A percentile compares a stretch with the other conserved stretches of the same genome.
Evolutionary conservation across 2,797 vertebrate genomes (phyloP).

Genomic region (Parotocinclus haroldoi): DNA sequence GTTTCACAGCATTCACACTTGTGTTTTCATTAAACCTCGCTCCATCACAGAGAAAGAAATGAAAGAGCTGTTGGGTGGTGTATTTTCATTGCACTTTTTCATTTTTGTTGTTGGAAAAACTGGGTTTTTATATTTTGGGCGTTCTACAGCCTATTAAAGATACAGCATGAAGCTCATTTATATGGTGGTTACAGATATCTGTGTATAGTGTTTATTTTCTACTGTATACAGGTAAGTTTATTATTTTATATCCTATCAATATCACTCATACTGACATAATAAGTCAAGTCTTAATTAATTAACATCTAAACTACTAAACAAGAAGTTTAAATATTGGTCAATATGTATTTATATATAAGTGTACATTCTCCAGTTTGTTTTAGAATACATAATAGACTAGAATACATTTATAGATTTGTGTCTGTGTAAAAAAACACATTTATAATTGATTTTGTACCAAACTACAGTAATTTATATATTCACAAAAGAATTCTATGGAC

Average conservation of each 20-base stretch:
- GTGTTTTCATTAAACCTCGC: constrained; percentile 48
- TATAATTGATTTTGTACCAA: neutral
- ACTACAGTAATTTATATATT: constrained; percentile 17
- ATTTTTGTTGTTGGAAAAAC: constrained; percentile 69
- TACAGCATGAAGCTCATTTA: constrained; percentile 51
- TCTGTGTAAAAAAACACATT: neutral
- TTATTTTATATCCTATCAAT: constrained; percentile 53
- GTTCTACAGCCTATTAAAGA: constrained; percentile 7
- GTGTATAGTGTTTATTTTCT: constrained; percentile 50
- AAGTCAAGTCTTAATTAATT: constrained; percentile 49
- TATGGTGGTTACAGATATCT: constrained; percentile 6
- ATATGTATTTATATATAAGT: constrained; percentile 66
- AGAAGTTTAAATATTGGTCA: constrained; percentile 51
- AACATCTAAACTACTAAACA: constrained; percentile 61
- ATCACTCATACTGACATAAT: constrained; percentile 58
- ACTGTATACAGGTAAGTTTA: constrained; percentile 76
- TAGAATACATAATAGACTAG: constrained; percentile 58
- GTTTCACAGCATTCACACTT: constrained; percentile 26
- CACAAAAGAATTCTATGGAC: constrained; percentile 31
- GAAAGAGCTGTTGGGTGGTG: constrained; percentile 33
- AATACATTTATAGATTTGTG: constrained; percentile 45
- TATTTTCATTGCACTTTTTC: constrained; percentile 64
- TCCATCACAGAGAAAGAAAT: constrained; percentile 44
- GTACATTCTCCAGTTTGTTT: constrained; percentile 73
- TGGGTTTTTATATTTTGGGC: constrained; percentile 39